Evolutionary conservation across 2,113 vertebrate species (phyloP).

Genomic region (Epinephelus lanceolatus): DNA sequence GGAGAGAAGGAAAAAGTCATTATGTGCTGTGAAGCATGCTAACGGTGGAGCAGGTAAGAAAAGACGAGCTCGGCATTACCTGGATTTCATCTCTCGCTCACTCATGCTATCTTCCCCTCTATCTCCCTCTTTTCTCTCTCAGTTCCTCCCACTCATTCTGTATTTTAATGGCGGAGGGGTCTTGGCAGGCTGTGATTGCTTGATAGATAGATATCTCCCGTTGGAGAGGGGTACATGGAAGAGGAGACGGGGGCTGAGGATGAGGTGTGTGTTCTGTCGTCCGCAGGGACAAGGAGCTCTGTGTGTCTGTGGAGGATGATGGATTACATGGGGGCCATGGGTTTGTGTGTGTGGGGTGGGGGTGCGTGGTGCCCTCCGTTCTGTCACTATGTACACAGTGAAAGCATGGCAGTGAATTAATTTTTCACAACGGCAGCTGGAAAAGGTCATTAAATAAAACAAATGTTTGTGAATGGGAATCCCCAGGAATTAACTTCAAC

Average conservation of each 20-base stretch:
- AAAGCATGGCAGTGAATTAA: constrained; percentile 64
- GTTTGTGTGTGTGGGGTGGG: constrained; percentile 33
- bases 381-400: constrained; percentile 54
- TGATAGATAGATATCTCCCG: constrained; percentile 76
- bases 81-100: constrained; percentile 71
- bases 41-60: constrained; percentile 64
- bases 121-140: constrained; percentile 37
- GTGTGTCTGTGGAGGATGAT: constrained; percentile 77
- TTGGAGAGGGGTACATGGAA: constrained; percentile 56
- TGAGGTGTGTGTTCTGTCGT: constrained; percentile 76
- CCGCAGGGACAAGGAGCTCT: constrained; percentile 59
- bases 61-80: constrained; percentile 57
- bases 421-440: constrained; percentile 62
- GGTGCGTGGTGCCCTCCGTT: constrained; percentile 4
- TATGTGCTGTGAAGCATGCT: constrained; percentile 84
- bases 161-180: constrained; percentile 66
- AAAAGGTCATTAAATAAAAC: constrained; percentile 79
- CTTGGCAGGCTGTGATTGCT: constrained; percentile 68
- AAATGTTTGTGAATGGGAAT: constrained; percentile 75
- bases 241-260: constrained; percentile 61
- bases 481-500: constrained; percentile 60
- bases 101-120: constrained; percentile 52
- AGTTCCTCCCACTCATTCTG: constrained; percentile 32
- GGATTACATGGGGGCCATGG: constrained; percentile 73
- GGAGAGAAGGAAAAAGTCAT: constrained; percentile 81